Base-by-base conservation (phyloP, 2,113 vertebrate species). In the Genyomyrus donnyi region DNA sequence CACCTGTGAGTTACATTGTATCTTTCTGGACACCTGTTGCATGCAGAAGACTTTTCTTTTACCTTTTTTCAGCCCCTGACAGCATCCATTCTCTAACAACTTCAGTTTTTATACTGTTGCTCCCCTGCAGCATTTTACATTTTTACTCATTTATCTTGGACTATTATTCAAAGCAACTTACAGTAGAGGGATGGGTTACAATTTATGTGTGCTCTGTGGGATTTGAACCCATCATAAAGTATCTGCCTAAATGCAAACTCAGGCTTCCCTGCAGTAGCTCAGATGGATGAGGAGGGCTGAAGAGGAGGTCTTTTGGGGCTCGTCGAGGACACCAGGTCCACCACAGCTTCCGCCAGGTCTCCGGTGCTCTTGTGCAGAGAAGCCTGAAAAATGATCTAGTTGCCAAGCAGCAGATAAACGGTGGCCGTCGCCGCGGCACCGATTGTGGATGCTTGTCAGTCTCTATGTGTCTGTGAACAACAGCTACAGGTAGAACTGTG, bases 331-430 rank as follows among this genome's bases (percentile, higher is more conserved):
- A 21, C 58, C 19, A 19, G 31, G 52, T 35, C 87, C 39, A 11
- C 8, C 19, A 1, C 9, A 24, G 39, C 10, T 66, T 5, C 19
- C 2, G 17, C 10, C 70, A 45, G 39, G 3, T 53, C 80, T 66
- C 24, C 3, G 31, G 49, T 49, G n/a, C 39, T n/a, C 77, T 53
- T 8, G 53, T 19, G 48, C 24, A 42, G 49, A 50, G 74, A 89
- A 39, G 52, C 83, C 52, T 85, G 89, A 84, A 83, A 56, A 84
- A 89, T 39, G 52, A 66, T 85, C 52, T 39, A 56, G 83, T 85
- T 24, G 53, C 83, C 89, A 90, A 84, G 80, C 89, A 85, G 89
- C 74, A 86, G 89, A 53, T 85, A 58, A 90, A 66, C 31, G 13
- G 89, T 24, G 83, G 27, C 83, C 19, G 48, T 84, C 24, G 80